A percentile compares a stretch with the other conserved stretches of the same genome.
These are phyloP conservation scores for Rattus rattus DNA, from an alignment of 2,113 vertebrate species.

Conservation along the genomic window DNA sequence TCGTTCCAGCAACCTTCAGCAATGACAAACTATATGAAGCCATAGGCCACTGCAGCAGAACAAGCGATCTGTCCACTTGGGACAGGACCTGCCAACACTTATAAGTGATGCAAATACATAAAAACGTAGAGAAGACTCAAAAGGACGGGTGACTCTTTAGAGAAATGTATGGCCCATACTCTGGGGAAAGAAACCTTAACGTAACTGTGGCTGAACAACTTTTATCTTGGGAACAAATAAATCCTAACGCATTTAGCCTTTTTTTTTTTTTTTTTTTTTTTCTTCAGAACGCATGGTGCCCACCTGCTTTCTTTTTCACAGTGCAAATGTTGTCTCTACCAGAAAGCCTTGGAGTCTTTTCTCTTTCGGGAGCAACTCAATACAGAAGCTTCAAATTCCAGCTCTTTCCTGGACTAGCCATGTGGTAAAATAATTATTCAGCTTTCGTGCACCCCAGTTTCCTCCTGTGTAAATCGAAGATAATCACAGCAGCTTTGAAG, in stretches of 20 bases:
- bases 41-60: neutral
- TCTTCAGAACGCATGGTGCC: neutral
- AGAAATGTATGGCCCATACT: neutral
- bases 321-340: neutral
- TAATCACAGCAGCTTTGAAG: neutral
- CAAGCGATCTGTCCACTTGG: neutral
- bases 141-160: neutral
- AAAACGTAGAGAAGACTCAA: neutral
- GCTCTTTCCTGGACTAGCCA: neutral
- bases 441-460: neutral
- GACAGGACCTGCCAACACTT: neutral
- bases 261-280: too few relatives aligned
- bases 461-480: neutral
- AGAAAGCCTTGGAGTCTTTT: neutral
- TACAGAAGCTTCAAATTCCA: slow-evolving; percentile 31
- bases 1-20: neutral
- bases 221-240: neutral
- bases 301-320: neutral
- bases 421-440: neutral
- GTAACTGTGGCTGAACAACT: neutral
- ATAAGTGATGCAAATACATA: neutral
- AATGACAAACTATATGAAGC: neutral
- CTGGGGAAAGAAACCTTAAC: neutral
- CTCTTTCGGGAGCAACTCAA: neutral
- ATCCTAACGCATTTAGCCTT: neutral